These are phyloP conservation scores for Eupleurogrammus muticus DNA, from an alignment of 2,797 vertebrate genomes.

Conservation along the genomic window DNA sequence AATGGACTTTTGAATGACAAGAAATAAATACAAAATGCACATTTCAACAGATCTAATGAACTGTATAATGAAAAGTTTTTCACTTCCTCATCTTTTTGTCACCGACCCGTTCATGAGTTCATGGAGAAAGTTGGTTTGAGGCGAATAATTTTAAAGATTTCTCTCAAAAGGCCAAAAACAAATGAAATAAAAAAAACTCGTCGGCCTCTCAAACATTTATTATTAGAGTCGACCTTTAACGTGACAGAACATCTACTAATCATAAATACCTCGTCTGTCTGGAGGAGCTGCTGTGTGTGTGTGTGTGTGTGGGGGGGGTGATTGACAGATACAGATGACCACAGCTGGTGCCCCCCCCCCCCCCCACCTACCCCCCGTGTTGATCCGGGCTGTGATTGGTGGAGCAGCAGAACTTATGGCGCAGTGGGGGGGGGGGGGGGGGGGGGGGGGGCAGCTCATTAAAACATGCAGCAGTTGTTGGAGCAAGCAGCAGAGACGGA, in stretches of 20 bases:
- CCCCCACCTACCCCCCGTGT: no score
- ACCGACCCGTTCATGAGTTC: no score
- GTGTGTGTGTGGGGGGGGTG: slow-evolving; percentile 46
- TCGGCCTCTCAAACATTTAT: slow-evolving; percentile 29
- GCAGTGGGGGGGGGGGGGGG: slow-evolving; percentile 74
- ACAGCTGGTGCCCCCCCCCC: slow-evolving; percentile 74
- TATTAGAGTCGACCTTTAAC: slow-evolving; percentile 48
- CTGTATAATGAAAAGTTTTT: no score
- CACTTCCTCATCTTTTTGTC: no score
- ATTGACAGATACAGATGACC: slow-evolving; percentile 82
- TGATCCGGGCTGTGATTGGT: no score
- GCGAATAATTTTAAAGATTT: slow-evolving; percentile 9
- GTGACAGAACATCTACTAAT: slow-evolving; percentile 25
- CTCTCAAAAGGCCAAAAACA: slow-evolving; percentile 6
- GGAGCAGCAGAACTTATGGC: slow-evolving; percentile 64
- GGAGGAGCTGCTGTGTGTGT: neutral
- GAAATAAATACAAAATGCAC: no score
- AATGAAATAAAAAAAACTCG: no score
- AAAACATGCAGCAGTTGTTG: slow-evolving; percentile 82
- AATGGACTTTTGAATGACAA: no score
- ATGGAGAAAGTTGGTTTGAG: neutral
- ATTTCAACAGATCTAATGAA: no score
- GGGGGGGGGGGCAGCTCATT: slow-evolving; percentile 76
- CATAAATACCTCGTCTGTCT: slow-evolving; percentile 34
- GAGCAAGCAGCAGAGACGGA: slow-evolving; percentile 65